Conservation (phyloP, 2,113 vertebrate species). For the Labeo rohita region DNA sequence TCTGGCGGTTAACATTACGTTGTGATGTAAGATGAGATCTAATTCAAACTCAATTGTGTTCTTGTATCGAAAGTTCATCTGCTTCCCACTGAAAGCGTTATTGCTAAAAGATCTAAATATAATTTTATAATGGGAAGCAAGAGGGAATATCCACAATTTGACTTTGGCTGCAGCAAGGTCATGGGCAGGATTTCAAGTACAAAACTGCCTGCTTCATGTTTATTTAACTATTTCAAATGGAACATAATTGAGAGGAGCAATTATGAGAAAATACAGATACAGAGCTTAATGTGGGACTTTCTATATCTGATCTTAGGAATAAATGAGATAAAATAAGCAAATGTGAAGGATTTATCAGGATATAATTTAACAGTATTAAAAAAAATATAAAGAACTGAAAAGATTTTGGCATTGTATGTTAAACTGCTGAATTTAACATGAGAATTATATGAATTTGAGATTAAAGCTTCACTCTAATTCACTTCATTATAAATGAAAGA, state of each 20-base stretch:
- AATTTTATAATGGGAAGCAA: conserved; percentile 44
- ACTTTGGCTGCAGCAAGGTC: conserved; percentile 54
- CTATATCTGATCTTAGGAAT: not conserved
- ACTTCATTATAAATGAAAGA: conserved; percentile 43
- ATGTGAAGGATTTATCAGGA: conserved; percentile 40
- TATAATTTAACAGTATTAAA: not conserved
- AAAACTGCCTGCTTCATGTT: conserved; percentile 27
- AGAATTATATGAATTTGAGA: conserved; percentile 43
- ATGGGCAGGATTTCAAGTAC: conserved; percentile 44
- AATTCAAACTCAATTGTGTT: not conserved
- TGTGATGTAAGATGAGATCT: not conserved
- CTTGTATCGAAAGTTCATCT: conserved; percentile 41
- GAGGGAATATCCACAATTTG: conserved; percentile 44
- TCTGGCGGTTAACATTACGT: not conserved
- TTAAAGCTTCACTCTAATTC: conserved; percentile 33
- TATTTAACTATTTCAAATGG: conserved; percentile 43
- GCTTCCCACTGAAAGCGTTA: conserved; percentile 51
- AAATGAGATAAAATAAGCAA: not conserved
- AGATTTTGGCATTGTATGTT: not conserved
- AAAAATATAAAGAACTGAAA: not conserved
- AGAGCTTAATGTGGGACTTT: not conserved
- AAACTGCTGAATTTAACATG: conserved; percentile 10
- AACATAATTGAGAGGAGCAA: not conserved
- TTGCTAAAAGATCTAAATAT: conserved; percentile 52
- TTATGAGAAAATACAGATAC: conserved; percentile 30